Evolutionary conservation across 2,888 invertebrate species (phyloP).

Genomic region (Drosophila lutescens): DNA sequence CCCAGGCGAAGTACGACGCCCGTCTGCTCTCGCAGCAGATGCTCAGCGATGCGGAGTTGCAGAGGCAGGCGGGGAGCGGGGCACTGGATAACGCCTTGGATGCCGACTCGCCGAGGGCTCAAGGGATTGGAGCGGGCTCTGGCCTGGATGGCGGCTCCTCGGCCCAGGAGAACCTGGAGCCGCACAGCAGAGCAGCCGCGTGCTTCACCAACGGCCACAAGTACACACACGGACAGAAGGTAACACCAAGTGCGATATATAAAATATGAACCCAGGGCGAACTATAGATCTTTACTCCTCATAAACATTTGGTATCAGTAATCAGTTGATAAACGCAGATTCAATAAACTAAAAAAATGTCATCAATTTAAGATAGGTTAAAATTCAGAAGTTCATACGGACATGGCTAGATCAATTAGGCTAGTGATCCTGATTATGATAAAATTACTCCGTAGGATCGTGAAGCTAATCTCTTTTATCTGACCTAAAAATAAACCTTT

Average conservation of each 20-base stretch:
- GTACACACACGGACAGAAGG: constrained; percentile 84
- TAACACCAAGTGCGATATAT: constrained; percentile 46
- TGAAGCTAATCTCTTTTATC: too few species aligned
- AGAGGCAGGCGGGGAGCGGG: constrained; percentile 53
- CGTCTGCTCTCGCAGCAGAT: constrained; percentile 82
- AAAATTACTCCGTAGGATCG: too few species aligned
- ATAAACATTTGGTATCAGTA: too few species aligned
- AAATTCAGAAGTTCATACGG: too few species aligned
- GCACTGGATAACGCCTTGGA: constrained; percentile 40
- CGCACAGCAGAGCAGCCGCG: constrained; percentile 82
- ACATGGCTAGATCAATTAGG: too few species aligned
- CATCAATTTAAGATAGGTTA: too few species aligned
- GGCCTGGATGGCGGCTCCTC: constrained; percentile 21
- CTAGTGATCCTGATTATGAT: too few species aligned
- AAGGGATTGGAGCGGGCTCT: constrained; percentile 24
- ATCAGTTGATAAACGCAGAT: too few species aligned
- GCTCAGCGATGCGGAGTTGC: constrained; percentile 75
- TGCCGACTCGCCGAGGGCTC: constrained; percentile 18
- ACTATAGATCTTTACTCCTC: too few species aligned
- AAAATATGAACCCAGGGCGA: too few species aligned
- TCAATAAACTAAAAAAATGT: too few species aligned
- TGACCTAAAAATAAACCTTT: too few species aligned
- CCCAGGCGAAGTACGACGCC: constrained; percentile 84
- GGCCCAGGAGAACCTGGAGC: constrained; percentile 73
- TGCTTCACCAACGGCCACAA: constrained; percentile 82